phyloP scores from a whole-genome alignment of 2,113 vertebrate species.

The Prietella phreatophila region DNA sequence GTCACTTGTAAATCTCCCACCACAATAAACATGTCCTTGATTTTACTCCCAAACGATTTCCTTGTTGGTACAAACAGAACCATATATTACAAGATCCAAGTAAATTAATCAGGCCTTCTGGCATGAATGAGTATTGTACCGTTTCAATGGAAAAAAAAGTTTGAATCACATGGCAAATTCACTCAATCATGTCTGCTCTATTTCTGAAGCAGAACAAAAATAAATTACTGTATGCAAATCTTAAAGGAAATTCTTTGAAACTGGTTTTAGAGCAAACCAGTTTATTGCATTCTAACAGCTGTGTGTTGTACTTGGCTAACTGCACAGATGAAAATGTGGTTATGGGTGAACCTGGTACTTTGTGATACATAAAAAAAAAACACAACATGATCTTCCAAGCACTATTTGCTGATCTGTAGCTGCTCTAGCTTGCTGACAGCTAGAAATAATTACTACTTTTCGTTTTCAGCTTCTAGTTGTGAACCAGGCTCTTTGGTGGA shows the following conservation, averaged over 20 bases:
- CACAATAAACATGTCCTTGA: constrained; percentile 36
- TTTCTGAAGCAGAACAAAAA: background rate
- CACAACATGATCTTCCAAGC: background rate
- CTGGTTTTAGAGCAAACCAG: background rate
- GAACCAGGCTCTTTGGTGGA: constrained; percentile 42
- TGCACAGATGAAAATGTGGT: constrained; percentile 1
- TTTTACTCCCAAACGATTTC: constrained; percentile 41
- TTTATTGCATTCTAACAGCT: background rate
- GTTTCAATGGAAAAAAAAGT: constrained; percentile 23
- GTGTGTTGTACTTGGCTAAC: background rate
- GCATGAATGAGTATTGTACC: constrained; percentile 35
- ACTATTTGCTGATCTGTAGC: constrained; percentile 5
- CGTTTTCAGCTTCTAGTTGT: constrained; percentile 40
- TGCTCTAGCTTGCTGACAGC: constrained; percentile 18
- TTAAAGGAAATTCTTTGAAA: background rate
- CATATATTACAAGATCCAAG: constrained; percentile 27
- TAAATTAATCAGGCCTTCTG: constrained; percentile 38
- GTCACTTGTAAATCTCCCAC: constrained; percentile 32
- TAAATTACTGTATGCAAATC: background rate
- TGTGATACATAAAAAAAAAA: constrained; percentile 11
- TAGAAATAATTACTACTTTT: constrained; percentile 39
- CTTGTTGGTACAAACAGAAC: constrained; percentile 35
- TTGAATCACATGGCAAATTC: constrained; percentile 20
- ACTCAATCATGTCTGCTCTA: constrained; percentile 12
- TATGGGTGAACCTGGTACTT: constrained; percentile 12